Base-by-base conservation (phyloP, 2,797 vertebrate species). In the Chaenodraco wilsoni region DNA sequence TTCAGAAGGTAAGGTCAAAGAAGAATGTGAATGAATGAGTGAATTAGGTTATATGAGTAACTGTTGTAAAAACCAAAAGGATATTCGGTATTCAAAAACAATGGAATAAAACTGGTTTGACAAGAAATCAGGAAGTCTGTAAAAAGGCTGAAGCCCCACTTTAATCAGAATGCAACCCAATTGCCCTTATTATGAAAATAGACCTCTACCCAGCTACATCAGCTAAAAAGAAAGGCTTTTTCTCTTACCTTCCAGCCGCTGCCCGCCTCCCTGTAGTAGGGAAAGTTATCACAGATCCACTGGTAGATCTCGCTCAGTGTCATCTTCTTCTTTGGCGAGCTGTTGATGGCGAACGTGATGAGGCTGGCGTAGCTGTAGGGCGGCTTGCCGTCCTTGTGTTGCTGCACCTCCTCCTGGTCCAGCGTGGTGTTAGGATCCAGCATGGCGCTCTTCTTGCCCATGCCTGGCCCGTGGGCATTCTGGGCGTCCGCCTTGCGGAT, bases 251-350 rank as follows among this genome's bases (percentile, higher is more conserved):
- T 97, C 96, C 96, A 97, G 91, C 96, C 96, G 71, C 96, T 97
- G 92, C 96, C 96, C 48, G 96, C 96, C 91, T 97, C 96, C 90
- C 96, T 95, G 90, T 97, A 97, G 91, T 97, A 97, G 9, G 96
- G 96, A 78, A 97, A 97, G 92, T 97, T 97, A 93, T 97, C 96
- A 93, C 96, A 97, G 94, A 97, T 97, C 96, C 96, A 97, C 93
- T 97, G 96, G 89, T 97, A 97, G 94, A 97, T 97, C 92, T 97
- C 96, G 72, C 96, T 97, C 90, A 97, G 93, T 73, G 96, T 97
- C 96, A 97, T 97, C 93, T 97, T 97, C 95, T 97, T 97, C 95
- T 97, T 97, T 93, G 96, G 95, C 79, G 96, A 97, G 93, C 96
- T 96, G 93, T 97, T 97, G 94, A 97, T 97, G 84, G 96, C 96